These are phyloP conservation scores for Pocota personata DNA, from an alignment of 2,888 invertebrate species.

Conservation along the genomic window DNA sequence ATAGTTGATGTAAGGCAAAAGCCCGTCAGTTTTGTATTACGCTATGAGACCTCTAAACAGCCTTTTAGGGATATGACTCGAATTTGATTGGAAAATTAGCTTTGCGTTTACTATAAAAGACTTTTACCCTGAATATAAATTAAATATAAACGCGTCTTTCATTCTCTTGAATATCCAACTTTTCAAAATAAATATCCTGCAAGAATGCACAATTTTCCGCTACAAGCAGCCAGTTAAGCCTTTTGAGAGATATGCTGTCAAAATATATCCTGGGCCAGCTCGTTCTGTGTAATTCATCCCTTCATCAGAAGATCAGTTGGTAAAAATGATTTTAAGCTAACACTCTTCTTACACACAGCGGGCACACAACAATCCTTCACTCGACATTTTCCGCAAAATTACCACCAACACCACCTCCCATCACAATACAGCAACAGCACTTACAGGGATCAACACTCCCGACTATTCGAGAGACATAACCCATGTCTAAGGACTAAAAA, in stretches of 20 bases:
- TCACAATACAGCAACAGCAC: constrained; percentile 34
- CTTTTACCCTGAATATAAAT: too few relatives aligned
- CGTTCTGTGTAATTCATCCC: constrained; percentile 31
- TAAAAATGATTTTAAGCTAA: constrained; percentile 49
- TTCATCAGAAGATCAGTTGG: constrained; percentile 60
- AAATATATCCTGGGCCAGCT: constrained; percentile 37
- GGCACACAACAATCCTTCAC: constrained; percentile 25
- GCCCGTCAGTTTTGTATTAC: too few relatives aligned
- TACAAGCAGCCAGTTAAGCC: constrained; percentile 22
- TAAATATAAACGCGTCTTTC: not conserved
- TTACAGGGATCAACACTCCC: constrained; percentile 61
- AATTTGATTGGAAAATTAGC: not conserved
- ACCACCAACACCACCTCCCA: constrained; percentile 30
- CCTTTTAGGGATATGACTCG: too few relatives aligned
- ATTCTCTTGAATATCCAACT: not conserved
- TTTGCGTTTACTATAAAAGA: too few relatives aligned
- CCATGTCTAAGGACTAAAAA: constrained; percentile 70
- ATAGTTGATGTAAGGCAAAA: too few relatives aligned
- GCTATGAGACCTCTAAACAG: too few relatives aligned
- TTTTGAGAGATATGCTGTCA: constrained; percentile 28
- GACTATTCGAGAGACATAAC: constrained; percentile 58
- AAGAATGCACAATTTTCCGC: not conserved
- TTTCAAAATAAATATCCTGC: not conserved
- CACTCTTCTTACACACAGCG: not conserved
- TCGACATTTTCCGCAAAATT: constrained; percentile 55